Evolutionary conservation across 2,888 invertebrate species (phyloP).

Genomic region (Thera obeliscata): DNA sequence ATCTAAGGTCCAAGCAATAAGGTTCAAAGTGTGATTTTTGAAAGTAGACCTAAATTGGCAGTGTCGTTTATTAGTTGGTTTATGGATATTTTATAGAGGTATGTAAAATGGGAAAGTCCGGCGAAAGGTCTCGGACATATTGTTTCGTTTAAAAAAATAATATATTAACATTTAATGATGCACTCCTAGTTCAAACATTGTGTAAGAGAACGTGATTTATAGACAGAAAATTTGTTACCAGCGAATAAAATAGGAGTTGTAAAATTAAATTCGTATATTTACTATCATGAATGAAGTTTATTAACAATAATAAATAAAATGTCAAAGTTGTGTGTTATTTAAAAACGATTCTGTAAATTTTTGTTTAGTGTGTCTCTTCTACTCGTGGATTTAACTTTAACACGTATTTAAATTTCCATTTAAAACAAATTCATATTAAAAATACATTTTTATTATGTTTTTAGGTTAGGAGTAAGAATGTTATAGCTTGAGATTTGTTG

Average conservation of each 20-base stretch:
- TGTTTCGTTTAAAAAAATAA: constrained; percentile 53
- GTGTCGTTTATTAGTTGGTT: constrained; percentile 56
- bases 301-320: constrained; percentile 10
- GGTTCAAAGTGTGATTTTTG: constrained; percentile 41
- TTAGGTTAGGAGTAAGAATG: too few relatives aligned
- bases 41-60: constrained; percentile 39
- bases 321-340: constrained; percentile 2
- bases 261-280: constrained; percentile 27
- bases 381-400: too few relatives aligned
- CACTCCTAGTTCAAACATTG: constrained; percentile 41
- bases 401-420: too few relatives aligned
- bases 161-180: constrained; percentile 54
- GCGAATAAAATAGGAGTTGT: constrained; percentile 29
- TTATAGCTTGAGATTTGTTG: too few relatives aligned
- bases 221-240: constrained; percentile 35
- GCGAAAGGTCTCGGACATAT: constrained; percentile 66
- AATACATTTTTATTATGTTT: too few relatives aligned
- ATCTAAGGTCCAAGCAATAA: constrained; percentile 40
- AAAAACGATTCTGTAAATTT: not conserved
- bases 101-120: constrained; percentile 69
- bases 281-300: constrained; percentile 13
- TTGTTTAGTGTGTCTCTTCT: too few relatives aligned
- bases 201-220: constrained; percentile 39
- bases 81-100: constrained; percentile 59
- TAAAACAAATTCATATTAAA: too few relatives aligned